A percentile compares a stretch with the other conserved stretches of the same genome.
Conservation (phyloP, 2,888 invertebrate species). For the Dinocampus coccinellae region DNA sequence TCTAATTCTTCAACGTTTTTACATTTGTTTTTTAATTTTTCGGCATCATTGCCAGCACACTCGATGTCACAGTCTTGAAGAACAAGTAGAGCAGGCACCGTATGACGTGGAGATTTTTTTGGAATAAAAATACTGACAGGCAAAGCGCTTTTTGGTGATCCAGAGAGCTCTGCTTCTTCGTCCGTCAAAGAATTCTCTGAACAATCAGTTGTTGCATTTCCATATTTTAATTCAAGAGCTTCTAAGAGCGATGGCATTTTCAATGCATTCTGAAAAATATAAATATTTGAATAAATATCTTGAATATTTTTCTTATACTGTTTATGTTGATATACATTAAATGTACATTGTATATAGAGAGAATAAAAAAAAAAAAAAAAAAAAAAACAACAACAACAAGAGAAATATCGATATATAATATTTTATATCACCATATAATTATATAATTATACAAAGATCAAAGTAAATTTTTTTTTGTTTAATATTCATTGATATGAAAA, state of each 20-base stretch:
- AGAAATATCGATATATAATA: no score
- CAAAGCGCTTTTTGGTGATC: slow-evolving; percentile 70
- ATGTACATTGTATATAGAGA: no score
- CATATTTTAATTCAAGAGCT: slow-evolving; percentile 90
- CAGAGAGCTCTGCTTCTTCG: slow-evolving; percentile 72
- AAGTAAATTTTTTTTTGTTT: no score
- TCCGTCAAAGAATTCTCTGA: slow-evolving; percentile 70
- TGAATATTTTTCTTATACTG: no score
- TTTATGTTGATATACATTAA: no score
- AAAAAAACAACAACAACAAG: no score
- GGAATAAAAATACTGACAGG: slow-evolving; percentile 90
- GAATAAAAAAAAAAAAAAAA: no score
- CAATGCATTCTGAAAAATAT: slow-evolving; percentile 55
- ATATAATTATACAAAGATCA: no score
- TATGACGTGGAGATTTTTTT: slow-evolving; percentile 81
- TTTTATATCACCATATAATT: no score
- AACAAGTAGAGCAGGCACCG: slow-evolving; percentile 86
- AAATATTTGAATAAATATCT: background rate
- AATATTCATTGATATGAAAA: no score
- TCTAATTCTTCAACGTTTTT: slow-evolving; percentile 94
- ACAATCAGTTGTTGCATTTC: slow-evolving; percentile 73
- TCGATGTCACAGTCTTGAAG: slow-evolving; percentile 93
- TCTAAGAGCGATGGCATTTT: slow-evolving; percentile 90
- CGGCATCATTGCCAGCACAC: slow-evolving; percentile 86
- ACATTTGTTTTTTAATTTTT: slow-evolving; percentile 82